A percentile compares a stretch with the other conserved stretches of the same genome.
These are phyloP conservation scores for Probaryconus sp. DNA, from an alignment of 1,140 invertebrate genomes.

Conservation along the genomic window DNA sequence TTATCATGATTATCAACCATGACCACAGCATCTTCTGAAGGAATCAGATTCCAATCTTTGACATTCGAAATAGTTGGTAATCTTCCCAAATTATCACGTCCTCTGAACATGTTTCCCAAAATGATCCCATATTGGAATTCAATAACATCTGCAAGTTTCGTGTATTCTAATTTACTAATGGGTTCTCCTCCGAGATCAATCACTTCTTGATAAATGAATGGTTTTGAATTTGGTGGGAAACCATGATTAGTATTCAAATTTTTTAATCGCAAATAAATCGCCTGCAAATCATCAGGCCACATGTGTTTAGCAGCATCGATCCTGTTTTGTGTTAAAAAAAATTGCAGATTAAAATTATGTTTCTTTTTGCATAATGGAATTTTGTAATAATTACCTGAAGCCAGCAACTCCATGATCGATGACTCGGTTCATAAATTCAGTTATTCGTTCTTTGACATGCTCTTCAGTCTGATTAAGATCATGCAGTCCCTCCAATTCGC, in stretches of 20 bases:
- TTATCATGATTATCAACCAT: slow-evolving; percentile 86
- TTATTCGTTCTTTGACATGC: slow-evolving; percentile 81
- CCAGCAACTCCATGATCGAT: slow-evolving; percentile 84
- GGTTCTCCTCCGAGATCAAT: slow-evolving; percentile 87
- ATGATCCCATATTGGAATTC: slow-evolving; percentile 85
- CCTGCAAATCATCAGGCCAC: slow-evolving; percentile 85
- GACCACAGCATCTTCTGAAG: slow-evolving; percentile 79
- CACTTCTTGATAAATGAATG: slow-evolving; percentile 90
- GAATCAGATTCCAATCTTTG: slow-evolving; percentile 79
- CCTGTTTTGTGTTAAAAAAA: slow-evolving; percentile 67
- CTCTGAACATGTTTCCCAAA: slow-evolving; percentile 70
- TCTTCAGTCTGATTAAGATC: slow-evolving; percentile 82
- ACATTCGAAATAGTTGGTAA: slow-evolving; percentile 79
- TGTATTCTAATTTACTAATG: slow-evolving; percentile 83
- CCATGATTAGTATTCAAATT: slow-evolving; percentile 82
- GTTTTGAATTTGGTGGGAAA: slow-evolving; percentile 79
- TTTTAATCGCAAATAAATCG: slow-evolving; percentile 81
- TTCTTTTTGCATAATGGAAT: not conserved
- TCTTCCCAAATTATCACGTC: slow-evolving; percentile 79
- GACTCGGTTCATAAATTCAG: slow-evolving; percentile 81
- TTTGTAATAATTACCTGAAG: slow-evolving; percentile 81
- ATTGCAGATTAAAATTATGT: not conserved
- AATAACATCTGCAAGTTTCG: slow-evolving; percentile 84
- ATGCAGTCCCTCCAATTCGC: slow-evolving; percentile 81
- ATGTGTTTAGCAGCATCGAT: slow-evolving; percentile 90